Conservation (phyloP, 2,888 invertebrate genomes). For the Eristalinus aeneus region DNA sequence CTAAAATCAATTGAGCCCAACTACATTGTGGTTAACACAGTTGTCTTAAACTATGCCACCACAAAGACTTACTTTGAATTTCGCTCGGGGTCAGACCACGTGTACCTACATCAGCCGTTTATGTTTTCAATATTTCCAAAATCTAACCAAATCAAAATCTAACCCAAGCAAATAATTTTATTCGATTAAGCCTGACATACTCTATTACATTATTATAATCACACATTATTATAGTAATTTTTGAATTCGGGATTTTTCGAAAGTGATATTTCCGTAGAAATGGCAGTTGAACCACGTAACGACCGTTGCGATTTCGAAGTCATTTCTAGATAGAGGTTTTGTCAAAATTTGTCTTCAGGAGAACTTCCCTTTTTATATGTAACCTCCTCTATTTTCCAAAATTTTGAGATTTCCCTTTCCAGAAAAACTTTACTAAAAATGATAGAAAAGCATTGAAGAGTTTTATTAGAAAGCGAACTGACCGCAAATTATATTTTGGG, state of each 20-base stretch:
- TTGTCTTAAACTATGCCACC: conserved; percentile 42
- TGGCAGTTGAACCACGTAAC: too few relatives aligned
- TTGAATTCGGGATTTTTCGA: background rate
- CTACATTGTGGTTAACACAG: background rate
- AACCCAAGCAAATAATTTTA: too few relatives aligned
- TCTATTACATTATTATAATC: too few relatives aligned
- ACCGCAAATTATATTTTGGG: background rate
- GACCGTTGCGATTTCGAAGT: too few relatives aligned
- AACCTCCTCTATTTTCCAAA: background rate
- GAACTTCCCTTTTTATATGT: background rate
- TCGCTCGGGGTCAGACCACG: too few relatives aligned
- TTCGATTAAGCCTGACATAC: conserved; percentile 55
- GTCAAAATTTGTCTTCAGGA: background rate
- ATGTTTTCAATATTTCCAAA: too few relatives aligned
- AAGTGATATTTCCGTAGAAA: too few relatives aligned
- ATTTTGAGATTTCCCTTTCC: background rate
- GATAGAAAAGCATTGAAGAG: background rate
- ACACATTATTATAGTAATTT: conserved; percentile 20
- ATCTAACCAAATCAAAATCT: too few relatives aligned
- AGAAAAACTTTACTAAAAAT: background rate
- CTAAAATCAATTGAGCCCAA: conserved; percentile 5
- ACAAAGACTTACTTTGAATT: too few relatives aligned
- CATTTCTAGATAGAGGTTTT: background rate
- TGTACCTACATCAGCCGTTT: conserved; percentile 36
- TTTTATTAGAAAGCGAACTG: background rate